Base-by-base conservation (phyloP, 1,140 invertebrate genomes). In the Amyelois transitella region DNA sequence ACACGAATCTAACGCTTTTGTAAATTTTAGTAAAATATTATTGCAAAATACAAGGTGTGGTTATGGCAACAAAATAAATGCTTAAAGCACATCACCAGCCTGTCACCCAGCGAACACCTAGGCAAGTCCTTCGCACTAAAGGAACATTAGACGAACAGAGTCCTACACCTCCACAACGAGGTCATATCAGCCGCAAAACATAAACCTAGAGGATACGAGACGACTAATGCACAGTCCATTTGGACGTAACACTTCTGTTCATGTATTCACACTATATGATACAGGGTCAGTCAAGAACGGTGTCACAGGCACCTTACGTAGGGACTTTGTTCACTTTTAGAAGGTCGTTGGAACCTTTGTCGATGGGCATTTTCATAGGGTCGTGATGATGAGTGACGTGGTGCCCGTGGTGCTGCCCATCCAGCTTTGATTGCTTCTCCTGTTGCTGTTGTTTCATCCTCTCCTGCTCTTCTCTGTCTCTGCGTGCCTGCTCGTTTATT, bases 401-500 rank as follows among this genome's bases (percentile, higher is more conserved):
- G 64, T 89, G 86, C 17, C 91, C 90, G 66, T 89, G 88, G 60
- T 88, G 85, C 66, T 89, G 88, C 55, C 81, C 89, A 68, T 92
- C 92, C 80, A 94, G 90, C 80, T 94, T 94, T 53, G 93, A 92
- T 78, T 94, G 94, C 83, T 95, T 95, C 86, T 95, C 94, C 60
- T 94, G 94, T 80, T 96, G 94, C 86, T 96, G 94, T 71, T 96
- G 95, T 86, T 96, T 96, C 90, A 96, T 94, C 80, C 94, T 91
- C 69, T 97, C 95, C 77, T 97, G 95, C 77, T 97, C 96, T 78
- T 97, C 96, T 28, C 96, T 90, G 75, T 97, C 96, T 55, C 96
- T 91, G 72, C 96, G 91, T 52, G 96, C 96, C 81, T 97, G 96
- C 77, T 98, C 96, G 90, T 98, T 97, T 73, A 97, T 97, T 87